Evolutionary conservation across 2,113 vertebrate genomes (phyloP).

Genomic region (Phodopus roborovskii): DNA sequence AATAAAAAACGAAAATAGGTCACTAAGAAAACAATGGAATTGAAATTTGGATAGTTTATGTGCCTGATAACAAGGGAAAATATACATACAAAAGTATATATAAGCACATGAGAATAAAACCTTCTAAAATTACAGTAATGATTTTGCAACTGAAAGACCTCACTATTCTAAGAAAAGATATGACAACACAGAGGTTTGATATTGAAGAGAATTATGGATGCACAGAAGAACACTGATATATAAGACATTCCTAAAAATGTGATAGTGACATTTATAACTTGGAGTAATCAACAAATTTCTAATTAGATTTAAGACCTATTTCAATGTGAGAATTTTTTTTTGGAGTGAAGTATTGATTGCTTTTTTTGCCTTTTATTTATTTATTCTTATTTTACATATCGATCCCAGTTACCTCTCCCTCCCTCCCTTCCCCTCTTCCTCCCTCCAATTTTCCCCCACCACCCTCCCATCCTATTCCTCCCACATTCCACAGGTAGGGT

Average conservation of each 20-base stretch:
- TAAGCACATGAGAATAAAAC: neutral
- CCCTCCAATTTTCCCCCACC: too few species aligned
- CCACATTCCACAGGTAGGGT: too few species aligned
- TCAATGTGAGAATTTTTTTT: neutral
- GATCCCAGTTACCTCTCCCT: too few species aligned
- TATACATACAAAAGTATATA: neutral
- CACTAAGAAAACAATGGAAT: neutral
- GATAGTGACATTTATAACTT: neutral
- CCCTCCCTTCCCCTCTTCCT: too few species aligned
- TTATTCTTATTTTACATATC: too few species aligned
- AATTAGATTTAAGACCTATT: neutral
- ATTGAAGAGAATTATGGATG: neutral
- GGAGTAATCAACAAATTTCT: neutral
- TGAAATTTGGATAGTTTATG: too few species aligned
- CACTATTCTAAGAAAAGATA: neutral
- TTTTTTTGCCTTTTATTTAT: too few species aligned
- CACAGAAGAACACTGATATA: neutral
- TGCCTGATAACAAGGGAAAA: neutral
- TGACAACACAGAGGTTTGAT: conserved; percentile 30
- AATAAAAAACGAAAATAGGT: neutral
- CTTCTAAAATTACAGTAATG: neutral
- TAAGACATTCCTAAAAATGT: neutral
- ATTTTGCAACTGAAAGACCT: neutral
- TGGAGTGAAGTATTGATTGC: too few species aligned
- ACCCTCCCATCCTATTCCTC: too few species aligned